phyloP scores from a whole-genome alignment of 92 coral and sea anemone genomes.

The Blastomussa wellsi region DNA sequence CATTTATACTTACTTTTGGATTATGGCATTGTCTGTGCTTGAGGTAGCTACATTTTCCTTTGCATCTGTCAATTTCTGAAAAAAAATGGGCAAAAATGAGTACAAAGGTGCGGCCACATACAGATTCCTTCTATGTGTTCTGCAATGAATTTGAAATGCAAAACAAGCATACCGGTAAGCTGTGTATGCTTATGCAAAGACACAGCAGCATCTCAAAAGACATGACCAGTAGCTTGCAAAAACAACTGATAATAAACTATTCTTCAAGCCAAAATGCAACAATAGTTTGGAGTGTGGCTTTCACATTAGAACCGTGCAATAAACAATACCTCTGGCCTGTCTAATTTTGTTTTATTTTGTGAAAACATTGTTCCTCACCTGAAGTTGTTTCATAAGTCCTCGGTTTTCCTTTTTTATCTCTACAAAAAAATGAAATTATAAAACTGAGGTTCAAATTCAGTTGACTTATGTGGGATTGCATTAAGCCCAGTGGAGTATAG shows the following conservation, averaged over 20 bases:
- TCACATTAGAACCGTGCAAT: too few species aligned
- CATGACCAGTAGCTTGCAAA: not conserved
- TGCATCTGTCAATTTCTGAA: constrained; percentile 51
- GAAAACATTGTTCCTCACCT: constrained; percentile 45
- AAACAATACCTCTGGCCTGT: too few species aligned
- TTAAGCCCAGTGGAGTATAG: too few species aligned
- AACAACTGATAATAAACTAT: not conserved
- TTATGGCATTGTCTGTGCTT: constrained; percentile 38
- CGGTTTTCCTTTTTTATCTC: constrained; percentile 71
- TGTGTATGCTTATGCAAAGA: not conserved
- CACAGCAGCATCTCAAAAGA: not conserved
- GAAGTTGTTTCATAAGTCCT: constrained; percentile 59
- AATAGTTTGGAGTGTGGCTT: too few species aligned
- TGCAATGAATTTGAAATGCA: not conserved
- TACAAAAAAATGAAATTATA: constrained; percentile 15
- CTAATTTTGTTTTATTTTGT: not conserved
- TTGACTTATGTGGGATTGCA: too few species aligned
- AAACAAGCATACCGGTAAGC: not conserved
- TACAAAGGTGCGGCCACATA: not conserved
- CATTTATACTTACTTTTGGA: constrained; percentile 42
- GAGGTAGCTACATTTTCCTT: constrained; percentile 21
- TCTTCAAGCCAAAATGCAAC: not conserved
- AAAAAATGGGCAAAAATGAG: not conserved
- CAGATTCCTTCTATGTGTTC: not conserved
- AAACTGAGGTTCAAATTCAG: not conserved